These are phyloP conservation scores for Nebria brevicollis DNA, from an alignment of 2,888 invertebrate species.

Conservation along the genomic window DNA sequence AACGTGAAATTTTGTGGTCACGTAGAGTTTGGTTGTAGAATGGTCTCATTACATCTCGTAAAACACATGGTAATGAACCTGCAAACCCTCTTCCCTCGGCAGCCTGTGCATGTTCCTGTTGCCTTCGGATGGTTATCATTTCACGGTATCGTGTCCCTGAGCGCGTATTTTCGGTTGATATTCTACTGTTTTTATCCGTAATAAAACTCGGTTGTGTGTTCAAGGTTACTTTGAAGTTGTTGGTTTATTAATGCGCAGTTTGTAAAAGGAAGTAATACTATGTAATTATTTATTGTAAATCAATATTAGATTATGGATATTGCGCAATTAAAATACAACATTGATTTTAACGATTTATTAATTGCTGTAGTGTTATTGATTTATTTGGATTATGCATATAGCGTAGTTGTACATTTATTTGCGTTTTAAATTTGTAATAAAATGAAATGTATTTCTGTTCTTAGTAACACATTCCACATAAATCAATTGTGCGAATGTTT, in stretches of 20 bases:
- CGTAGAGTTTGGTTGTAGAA: constrained; percentile 18
- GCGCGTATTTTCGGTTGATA: not conserved
- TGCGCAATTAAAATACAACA: not conserved
- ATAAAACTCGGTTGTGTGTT: not conserved
- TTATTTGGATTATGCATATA: not conserved
- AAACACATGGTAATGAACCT: constrained; percentile 21
- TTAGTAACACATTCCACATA: too few species aligned
- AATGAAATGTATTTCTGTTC: too few species aligned
- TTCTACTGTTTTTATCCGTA: not conserved
- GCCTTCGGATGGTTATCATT: not conserved
- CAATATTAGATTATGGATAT: not conserved
- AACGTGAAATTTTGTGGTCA: constrained; percentile 1
- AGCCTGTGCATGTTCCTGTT: not conserved
- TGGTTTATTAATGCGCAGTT: not conserved
- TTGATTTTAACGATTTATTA: not conserved
- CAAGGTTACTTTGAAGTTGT: not conserved
- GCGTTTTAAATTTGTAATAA: not conserved
- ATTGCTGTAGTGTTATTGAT: not conserved
- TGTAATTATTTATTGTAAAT: not conserved
- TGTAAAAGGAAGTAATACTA: not conserved
- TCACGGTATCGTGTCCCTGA: constrained; percentile 5
- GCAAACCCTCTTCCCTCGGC: not conserved
- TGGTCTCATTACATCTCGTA: constrained; percentile 20
- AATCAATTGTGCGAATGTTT: too few species aligned
- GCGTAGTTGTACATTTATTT: not conserved